phyloP scores from a whole-genome alignment of 1,140 invertebrate species.

The Zaprionus tsacasi region DNA sequence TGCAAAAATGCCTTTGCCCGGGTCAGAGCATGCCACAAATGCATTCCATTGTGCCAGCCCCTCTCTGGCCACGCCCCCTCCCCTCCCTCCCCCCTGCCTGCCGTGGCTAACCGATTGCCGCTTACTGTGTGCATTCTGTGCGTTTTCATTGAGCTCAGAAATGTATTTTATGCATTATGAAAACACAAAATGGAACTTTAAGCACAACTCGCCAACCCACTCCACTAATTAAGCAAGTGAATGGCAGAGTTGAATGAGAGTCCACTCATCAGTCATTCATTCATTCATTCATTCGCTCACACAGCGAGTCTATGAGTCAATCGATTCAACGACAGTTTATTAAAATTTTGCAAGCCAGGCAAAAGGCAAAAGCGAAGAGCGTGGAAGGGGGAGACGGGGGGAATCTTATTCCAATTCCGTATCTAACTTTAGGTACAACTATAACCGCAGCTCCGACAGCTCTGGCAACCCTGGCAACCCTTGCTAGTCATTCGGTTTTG shows the following conservation, averaged over 20 bases:
- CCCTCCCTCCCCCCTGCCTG: neutral
- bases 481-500: constrained; percentile 66
- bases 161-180: constrained; percentile 50
- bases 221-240: constrained; percentile 34
- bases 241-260: constrained; percentile 5
- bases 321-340: constrained; percentile 45
- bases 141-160: constrained; percentile 42
- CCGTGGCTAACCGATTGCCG: constrained; percentile 13
- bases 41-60: constrained; percentile 50
- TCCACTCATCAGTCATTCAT: constrained; percentile 19
- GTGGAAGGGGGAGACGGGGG: constrained; percentile 28
- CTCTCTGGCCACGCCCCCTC: neutral
- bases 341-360: constrained; percentile 65
- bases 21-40: constrained; percentile 58
- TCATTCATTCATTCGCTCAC: neutral
- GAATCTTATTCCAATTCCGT: constrained; percentile 69
- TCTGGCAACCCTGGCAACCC: neutral
- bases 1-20: constrained; percentile 52
- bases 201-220: neutral
- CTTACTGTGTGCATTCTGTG: constrained; percentile 29
- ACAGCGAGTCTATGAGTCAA: constrained; percentile 2
- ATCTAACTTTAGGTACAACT: constrained; percentile 15
- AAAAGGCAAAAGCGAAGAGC: constrained; percentile 47
- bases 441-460: neutral
- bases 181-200: constrained; percentile 54